Evolutionary conservation across 23 tunicate species (phyloP), one percentile per base, ranked within the genome.

Genomic region (Phallusia fumigata): DNA sequence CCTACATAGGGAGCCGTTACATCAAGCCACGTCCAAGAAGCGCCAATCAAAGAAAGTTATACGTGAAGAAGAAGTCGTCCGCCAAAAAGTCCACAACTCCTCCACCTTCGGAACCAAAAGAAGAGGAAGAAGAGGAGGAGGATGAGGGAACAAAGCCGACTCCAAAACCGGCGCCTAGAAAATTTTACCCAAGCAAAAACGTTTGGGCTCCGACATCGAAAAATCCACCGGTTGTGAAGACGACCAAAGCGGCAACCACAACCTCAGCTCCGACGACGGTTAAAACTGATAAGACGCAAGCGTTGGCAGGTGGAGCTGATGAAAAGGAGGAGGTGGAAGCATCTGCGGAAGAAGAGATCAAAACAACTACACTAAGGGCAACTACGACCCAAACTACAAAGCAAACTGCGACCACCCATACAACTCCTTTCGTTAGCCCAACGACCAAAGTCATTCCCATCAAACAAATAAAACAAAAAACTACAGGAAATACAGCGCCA

Each of bases 351-450:
- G 31, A 40, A 18, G 30, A 28, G 34, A 35, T 53, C 6, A n/a
- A 40, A 77, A 34, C 80, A 19, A 77, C 80, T 5, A 35, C 53
- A 2, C 53, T 35, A n/a, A n/a, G n/a, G 30, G 15, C 53, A 15
- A 26, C 44, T 33, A 77, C 80, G 80, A 28, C 33, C 53, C 28
- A 40, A 35, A 77, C 53, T 45, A 77, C 33, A 40, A 22, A 77
- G 53, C 24, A 26, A n/a, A 24, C 16, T 58, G 16, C 69, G 26
- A 22, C 26, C 3, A 24, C 69, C 26, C 28, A 24, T 58, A 58
- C 69, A 58, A 22, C 26, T 1, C 28, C 26, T 6, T 21, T 22
- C 3, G 69, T 58, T 6, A 24, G 13, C 16, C 69, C 69, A 24
- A 58, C 28, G 3, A 24, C 28, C 3, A 22, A 58, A 21, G 69